Evolutionary conservation across 2,797 vertebrate species (phyloP), one percentile per base, ranked within the genome.

Genomic region (Dipus sagitta): DNA sequence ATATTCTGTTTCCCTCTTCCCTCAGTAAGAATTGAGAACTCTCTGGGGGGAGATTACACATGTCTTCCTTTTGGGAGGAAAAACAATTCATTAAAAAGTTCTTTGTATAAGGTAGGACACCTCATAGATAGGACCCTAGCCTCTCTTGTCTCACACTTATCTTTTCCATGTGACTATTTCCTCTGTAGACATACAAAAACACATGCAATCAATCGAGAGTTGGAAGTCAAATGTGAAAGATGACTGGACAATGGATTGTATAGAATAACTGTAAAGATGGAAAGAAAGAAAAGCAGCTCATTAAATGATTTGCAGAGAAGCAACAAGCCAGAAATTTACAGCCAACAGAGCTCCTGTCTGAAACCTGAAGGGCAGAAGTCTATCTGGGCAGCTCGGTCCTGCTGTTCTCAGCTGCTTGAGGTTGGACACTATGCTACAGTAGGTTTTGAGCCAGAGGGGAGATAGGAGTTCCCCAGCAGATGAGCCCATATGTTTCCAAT

Each of bases 41-140:
- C 76, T 96, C 90, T 95, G 68, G 89, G 92, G 82, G 88, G 68
- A 95, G 77, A 68, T 87, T 78, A n/a, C 89, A 86, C 32, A 87
- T 70, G 76, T 93, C 94, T 92, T 90, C 77, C 86, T 93, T 93
- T 95, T 86, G 82, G 84, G 74, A 93, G 65, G 60, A 82, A 96
- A 97, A 93, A 90, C 95, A 95, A 95, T 97, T 97, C 96, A 94
- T 95, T 96, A 96, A 96, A 96, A 96, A 95, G 92, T 95, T 94
- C 96, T 96, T 97, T 95, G 95, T 96, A 81, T 95, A 90, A 88
- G 79, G 77, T 67, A 38, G 95, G 94, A 95, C 94, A 96, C 94
- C 95, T 95, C 93, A 83, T 82, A 96, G 95, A 93, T 92, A 94
- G 94, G 92, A 88, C 87, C 90, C 68, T 67, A 13, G 80, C 91